Conservation (phyloP, 2,888 invertebrate genomes). For the Tryphoninae sp. region DNA sequence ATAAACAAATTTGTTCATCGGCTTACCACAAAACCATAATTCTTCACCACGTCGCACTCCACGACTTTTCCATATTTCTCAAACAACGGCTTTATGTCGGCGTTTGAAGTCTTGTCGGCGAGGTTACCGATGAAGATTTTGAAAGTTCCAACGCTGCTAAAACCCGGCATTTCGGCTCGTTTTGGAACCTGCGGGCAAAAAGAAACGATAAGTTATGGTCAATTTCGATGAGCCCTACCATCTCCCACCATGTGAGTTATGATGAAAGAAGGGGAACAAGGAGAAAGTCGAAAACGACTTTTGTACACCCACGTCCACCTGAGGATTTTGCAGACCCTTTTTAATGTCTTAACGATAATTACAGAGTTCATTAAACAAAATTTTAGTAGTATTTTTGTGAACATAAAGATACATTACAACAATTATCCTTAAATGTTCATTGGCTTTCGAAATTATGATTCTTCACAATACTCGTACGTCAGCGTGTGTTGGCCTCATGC, state of each 20-base stretch:
- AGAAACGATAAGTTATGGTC: slow-evolving; percentile 18
- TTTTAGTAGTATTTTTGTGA: not conserved
- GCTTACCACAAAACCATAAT: slow-evolving; percentile 97
- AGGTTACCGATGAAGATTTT: slow-evolving; percentile 99
- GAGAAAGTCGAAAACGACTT: not conserved
- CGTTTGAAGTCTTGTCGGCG: slow-evolving; percentile 94
- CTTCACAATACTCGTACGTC: not conserved
- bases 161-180: slow-evolving; percentile 88
- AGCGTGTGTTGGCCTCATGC: too few species aligned
- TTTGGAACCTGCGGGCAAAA: slow-evolving; percentile 68
- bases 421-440: not conserved
- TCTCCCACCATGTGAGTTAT: too few species aligned
- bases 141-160: slow-evolving; percentile 92
- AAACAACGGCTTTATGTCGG: slow-evolving; percentile 95
- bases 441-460: slow-evolving; percentile 6
- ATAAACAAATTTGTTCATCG: not conserved
- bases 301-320: slow-evolving; percentile 18
- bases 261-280: not conserved
- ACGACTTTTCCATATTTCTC: slow-evolving; percentile 98
- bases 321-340: not conserved
- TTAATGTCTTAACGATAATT: not conserved
- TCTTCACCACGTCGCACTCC: slow-evolving; percentile 98
- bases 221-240: not conserved
- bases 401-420: not conserved
- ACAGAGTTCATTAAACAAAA: not conserved